Base-by-base conservation (phyloP, 2,797 vertebrate species). In the Enteromius argenteus region DNA sequence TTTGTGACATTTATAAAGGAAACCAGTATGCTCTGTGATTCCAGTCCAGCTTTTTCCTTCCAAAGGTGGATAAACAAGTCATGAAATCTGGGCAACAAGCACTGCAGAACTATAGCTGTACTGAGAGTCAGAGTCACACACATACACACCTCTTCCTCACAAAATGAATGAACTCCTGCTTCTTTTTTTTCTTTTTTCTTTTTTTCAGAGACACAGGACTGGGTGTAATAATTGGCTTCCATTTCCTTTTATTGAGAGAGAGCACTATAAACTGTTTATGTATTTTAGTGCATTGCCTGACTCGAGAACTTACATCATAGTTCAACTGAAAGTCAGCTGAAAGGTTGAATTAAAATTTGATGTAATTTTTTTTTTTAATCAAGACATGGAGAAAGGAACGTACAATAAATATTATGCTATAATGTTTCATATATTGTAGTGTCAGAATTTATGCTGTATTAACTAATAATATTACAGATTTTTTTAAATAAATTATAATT, bases 261-360 rank as follows among this genome's bases (percentile, higher is more conserved):
- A 91, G 49, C 89, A 77, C 90, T 87, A 89, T 95, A 94, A 94
- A 94, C 92, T 95, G 94, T 95, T 95, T 95, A 94, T 89, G 90
- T 84, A 89, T 89, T 88, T 86, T 69, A 75, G 58, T 73, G 4
- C 80, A 66, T 76, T 85, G 89, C 85, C 76, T 90, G 88, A 85
- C 76, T 5, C 90, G 91, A 91, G 64, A 90, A 84, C 90, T 88
- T 92, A 84, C 67, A 84, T 67, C 91, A 91, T 93, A 92, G 92
- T 94, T 92, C 85, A 91, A 88, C 88, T 86, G 89, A 92, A 93
- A 93, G 92, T 89, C 91, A 82, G 21, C 39, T 32, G 39, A 46
- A 56, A 62, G 21, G 9, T 73, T 6, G 7, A 76, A 39, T 27
- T 5, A 5, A 39, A 2, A 15, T 17, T 37, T 17, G n/a, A n/a